A percentile compares a stretch with the other conserved stretches of the same genome.
phyloP scores from a whole-genome alignment of 2,797 vertebrate genomes.

The Muscicapa striata region DNA sequence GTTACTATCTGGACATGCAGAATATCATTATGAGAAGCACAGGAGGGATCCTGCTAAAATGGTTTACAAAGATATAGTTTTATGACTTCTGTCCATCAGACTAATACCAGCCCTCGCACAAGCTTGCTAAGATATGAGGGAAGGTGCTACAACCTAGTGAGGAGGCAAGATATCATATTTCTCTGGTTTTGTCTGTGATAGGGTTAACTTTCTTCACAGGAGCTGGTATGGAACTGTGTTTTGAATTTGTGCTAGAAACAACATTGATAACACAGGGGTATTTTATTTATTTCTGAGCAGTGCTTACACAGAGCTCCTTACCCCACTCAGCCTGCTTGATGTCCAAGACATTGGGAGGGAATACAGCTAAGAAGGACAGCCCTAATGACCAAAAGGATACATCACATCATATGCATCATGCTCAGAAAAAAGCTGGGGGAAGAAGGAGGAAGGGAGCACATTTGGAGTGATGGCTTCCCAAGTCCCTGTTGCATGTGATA shows the following conservation, averaged over 20 bases:
- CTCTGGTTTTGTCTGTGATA: neutral
- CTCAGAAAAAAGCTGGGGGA: neutral
- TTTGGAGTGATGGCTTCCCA: neutral
- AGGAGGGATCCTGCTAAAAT: neutral
- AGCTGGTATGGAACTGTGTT: neutral
- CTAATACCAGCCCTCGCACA: fast-evolving
- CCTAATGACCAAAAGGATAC: neutral
- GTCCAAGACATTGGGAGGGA: neutral
- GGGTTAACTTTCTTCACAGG: neutral
- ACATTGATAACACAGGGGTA: neutral
- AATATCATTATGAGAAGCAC: neutral
- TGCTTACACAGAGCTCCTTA: neutral
- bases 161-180: neutral
- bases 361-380: no score
- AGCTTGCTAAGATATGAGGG: neutral
- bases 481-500: no score
- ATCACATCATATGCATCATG: neutral
- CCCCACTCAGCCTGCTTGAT: neutral
- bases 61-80: neutral
- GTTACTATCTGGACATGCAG: neutral
- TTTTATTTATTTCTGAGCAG: neutral
- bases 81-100: neutral
- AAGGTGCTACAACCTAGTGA: neutral
- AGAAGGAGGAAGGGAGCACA: fast-evolving
- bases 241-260: neutral